Percentiles rank a stretch among this genome's conserved stretches.
These are phyloP conservation scores for Thrips palmi DNA, from an alignment of 1,140 invertebrate genomes.

Conservation along the genomic window DNA sequence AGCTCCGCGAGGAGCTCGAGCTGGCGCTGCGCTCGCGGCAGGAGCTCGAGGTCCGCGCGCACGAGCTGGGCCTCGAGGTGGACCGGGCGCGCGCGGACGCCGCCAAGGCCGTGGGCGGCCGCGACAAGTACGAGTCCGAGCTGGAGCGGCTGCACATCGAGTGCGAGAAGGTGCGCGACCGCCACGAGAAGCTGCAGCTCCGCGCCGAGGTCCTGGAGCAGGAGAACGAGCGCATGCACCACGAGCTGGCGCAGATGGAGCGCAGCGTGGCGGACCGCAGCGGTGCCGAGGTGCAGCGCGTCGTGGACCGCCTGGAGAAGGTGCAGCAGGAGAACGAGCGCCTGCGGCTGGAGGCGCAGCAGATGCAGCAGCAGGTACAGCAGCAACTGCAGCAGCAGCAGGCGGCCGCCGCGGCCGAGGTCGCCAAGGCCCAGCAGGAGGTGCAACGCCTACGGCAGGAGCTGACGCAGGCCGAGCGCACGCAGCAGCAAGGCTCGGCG, in stretches of 20 bases:
- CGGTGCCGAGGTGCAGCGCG: background rate
- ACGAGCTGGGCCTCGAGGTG: conserved; percentile 58
- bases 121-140: conserved; percentile 59
- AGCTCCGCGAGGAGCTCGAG: conserved; percentile 53
- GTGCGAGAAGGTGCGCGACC: conserved; percentile 64
- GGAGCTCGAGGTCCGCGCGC: conserved; percentile 55
- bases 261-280: conserved; percentile 20
- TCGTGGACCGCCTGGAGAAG: conserved; percentile 17
- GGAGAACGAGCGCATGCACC: conserved; percentile 51
- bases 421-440: conserved; percentile 17
- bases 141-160: conserved; percentile 65
- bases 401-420: too few species aligned
- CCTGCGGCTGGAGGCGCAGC: conserved; percentile 64
- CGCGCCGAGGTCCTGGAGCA: conserved; percentile 47
- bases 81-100: conserved; percentile 60
- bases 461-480: conserved; percentile 14
- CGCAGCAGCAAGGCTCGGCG: conserved; percentile 11
- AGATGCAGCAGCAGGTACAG: conserved; percentile 38
- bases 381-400: too few species aligned
- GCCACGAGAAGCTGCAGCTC: conserved; percentile 60
- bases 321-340: conserved; percentile 39
- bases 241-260: conserved; percentile 36
- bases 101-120: conserved; percentile 42
- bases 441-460: conserved; percentile 19
- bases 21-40: conserved; percentile 54